Evolutionary conservation across 2,888 invertebrate genomes (phyloP).

Genomic region (Reticulitermes lucifugus): DNA sequence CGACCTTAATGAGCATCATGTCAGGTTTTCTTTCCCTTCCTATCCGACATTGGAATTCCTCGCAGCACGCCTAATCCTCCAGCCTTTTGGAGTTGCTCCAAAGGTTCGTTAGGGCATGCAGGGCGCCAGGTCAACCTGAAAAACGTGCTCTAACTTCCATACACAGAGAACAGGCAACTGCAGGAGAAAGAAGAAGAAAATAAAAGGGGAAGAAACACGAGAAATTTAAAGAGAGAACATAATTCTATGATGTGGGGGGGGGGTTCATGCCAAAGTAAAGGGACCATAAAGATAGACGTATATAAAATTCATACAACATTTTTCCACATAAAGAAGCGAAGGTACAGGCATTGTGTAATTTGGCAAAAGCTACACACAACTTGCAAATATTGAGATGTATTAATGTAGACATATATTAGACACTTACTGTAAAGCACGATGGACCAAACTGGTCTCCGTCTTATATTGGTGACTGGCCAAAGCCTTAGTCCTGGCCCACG

Average conservation of each 20-base stretch:
- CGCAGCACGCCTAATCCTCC: conserved; percentile 50
- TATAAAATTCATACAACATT: conserved; percentile 39
- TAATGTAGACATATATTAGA: no score
- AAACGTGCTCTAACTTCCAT: conserved; percentile 49
- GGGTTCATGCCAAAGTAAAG: background rate
- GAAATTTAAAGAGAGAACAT: conserved; percentile 27
- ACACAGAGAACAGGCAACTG: background rate
- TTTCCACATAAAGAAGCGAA: background rate
- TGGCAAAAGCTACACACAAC: no score
- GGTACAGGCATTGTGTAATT: background rate
- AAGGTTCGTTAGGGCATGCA: conserved; percentile 49
- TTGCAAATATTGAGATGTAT: no score
- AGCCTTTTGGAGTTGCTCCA: conserved; percentile 46
- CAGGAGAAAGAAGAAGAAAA: conserved; percentile 1
- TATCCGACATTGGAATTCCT: conserved; percentile 48
- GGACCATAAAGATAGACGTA: conserved; percentile 28
- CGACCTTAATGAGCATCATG: conserved; percentile 48
- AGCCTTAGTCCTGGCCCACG: no score
- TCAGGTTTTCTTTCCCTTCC: conserved; percentile 32
- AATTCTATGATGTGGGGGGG: conserved; percentile 24
- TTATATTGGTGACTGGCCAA: no score
- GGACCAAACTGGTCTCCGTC: no score
- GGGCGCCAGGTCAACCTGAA: conserved; percentile 50
- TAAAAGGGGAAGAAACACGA: background rate
- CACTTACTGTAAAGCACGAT: no score